Evolutionary conservation across 2,113 vertebrate genomes (phyloP).

Genomic region (Indri indri): DNA sequence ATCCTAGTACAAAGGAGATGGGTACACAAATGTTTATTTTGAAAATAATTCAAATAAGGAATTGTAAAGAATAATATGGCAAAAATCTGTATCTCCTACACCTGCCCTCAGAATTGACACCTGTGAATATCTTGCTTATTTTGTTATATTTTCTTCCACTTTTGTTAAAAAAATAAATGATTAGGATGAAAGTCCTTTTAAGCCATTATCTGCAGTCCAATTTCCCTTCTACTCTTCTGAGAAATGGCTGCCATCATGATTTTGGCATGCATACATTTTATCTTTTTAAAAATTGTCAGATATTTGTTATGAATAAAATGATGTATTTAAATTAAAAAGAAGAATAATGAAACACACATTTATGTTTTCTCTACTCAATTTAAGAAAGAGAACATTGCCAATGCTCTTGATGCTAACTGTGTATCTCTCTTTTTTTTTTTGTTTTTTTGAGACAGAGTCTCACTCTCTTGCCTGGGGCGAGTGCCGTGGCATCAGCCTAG

Average conservation of each 20-base stretch:
- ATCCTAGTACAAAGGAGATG: background rate
- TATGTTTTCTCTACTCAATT: background rate
- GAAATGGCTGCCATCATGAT: background rate
- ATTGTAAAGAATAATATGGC: background rate
- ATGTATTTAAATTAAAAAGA: background rate
- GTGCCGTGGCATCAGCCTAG: too few relatives aligned
- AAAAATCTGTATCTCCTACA: background rate
- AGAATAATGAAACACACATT: background rate
- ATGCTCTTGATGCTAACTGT: background rate
- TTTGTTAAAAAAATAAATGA: background rate
- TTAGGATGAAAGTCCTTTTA: background rate
- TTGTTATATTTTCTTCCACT: background rate
- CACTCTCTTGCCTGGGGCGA: too few relatives aligned
- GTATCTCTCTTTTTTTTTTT: too few relatives aligned
- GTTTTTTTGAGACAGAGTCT: too few relatives aligned
- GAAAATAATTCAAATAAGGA: background rate
- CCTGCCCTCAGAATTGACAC: background rate
- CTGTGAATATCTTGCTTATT: background rate
- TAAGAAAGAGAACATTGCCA: background rate
- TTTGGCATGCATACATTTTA: background rate
- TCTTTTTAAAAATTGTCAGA: background rate
- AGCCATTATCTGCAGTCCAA: background rate
- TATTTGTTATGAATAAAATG: background rate
- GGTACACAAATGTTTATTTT: background rate
- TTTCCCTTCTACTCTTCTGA: background rate